These are phyloP conservation scores for Malurus splendens DNA, from an alignment of 2,797 vertebrate genomes.

Conservation along the genomic window DNA sequence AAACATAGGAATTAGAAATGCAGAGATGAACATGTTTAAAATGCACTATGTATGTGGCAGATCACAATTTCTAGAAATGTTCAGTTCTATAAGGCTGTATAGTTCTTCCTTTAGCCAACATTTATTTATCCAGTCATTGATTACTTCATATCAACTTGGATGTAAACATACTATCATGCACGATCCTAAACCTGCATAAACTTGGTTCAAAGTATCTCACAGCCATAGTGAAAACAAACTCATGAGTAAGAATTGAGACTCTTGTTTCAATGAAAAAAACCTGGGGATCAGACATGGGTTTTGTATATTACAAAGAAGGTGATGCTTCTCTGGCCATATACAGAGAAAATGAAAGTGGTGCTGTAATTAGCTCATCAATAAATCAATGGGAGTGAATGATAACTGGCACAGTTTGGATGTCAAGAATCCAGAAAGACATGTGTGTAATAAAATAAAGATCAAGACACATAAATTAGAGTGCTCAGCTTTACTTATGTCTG, in stretches of 20 bases:
- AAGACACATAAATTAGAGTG: neutral
- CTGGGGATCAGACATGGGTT: neutral
- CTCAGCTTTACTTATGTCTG: neutral
- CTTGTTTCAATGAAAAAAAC: neutral
- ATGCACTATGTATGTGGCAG: neutral
- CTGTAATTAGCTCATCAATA: neutral
- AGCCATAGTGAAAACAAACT: neutral
- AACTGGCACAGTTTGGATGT: neutral
- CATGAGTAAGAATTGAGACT: neutral
- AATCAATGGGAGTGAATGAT: neutral
- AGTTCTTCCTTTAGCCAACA: neutral
- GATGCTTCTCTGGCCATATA: neutral
- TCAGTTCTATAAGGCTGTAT: neutral
- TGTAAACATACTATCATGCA: neutral
- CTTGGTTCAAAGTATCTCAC: neutral
- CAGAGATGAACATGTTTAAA: neutral
- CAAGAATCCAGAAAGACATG: neutral
- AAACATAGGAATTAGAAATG: constrained; percentile 19
- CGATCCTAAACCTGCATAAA: neutral
- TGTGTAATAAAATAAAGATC: neutral
- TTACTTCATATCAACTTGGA: neutral
- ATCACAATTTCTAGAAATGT: neutral
- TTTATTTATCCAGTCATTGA: neutral
- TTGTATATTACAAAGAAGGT: neutral
- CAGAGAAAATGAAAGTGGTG: neutral